Percentiles rank a stretch among this genome's conserved stretches.
phyloP scores from a whole-genome alignment of 1,140 invertebrate species.

The Diabrotica undecimpunctata region DNA sequence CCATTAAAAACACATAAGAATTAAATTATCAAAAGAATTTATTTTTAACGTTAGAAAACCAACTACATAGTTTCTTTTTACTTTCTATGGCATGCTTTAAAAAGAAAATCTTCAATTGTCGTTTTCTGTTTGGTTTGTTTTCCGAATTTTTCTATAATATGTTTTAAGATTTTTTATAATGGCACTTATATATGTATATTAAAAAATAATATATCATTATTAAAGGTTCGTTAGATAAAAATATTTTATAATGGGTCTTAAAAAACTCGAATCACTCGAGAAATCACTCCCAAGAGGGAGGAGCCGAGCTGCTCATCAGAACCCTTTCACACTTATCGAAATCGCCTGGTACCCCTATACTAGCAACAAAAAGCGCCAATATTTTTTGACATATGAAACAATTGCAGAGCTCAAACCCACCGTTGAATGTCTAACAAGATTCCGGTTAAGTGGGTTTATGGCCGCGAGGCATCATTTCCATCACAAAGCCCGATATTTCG shows the following conservation, averaged over 20 bases:
- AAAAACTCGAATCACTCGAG: background rate
- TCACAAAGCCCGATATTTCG: conserved; percentile 5
- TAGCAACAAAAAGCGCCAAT: background rate
- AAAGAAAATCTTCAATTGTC: too few species aligned
- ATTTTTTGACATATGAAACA: conserved; percentile 2
- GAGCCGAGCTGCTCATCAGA: background rate
- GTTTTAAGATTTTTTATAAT: too few species aligned
- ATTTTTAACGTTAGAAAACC: too few species aligned
- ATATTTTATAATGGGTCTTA: background rate
- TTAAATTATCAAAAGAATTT: too few species aligned
- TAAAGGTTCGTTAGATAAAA: too few species aligned
- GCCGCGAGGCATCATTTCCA: conserved; percentile 14
- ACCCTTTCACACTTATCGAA: background rate
- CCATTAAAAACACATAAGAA: too few species aligned
- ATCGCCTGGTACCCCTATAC: conserved; percentile 1
- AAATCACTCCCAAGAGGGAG: background rate
- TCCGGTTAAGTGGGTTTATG: conserved; percentile 13
- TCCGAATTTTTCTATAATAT: too few species aligned
- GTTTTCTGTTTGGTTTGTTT: too few species aligned
- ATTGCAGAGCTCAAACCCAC: background rate
- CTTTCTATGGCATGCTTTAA: too few species aligned
- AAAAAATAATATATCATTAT: too few species aligned
- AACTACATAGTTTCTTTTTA: too few species aligned
- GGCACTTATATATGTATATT: too few species aligned
- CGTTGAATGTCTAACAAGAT: conserved; percentile 5